A percentile compares a stretch with the other conserved stretches of the same genome.
These are phyloP conservation scores for Taurulus bubalis DNA, from an alignment of 2,113 vertebrate species.

Conservation along the genomic window DNA sequence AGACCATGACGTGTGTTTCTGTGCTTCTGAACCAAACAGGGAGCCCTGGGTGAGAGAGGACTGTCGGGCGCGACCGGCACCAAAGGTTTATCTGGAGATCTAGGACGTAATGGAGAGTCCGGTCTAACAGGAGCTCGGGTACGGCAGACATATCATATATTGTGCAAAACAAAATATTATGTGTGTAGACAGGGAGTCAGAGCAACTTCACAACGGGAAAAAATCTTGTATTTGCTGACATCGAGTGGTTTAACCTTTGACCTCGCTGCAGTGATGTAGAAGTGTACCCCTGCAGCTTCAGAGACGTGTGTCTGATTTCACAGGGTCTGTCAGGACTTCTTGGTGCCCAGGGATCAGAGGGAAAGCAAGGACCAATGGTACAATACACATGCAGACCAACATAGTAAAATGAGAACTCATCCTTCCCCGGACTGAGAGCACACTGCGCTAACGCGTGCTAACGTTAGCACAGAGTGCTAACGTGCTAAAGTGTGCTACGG, in stretches of 20 bases:
- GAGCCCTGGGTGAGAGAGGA: slow-evolving; percentile 94
- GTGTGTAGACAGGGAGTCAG: background rate
- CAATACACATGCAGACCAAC: too few species aligned
- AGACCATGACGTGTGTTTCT: background rate
- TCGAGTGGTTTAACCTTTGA: background rate
- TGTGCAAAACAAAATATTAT: background rate
- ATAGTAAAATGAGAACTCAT: too few species aligned
- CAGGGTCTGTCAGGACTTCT: slow-evolving; percentile 94
- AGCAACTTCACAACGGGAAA: background rate
- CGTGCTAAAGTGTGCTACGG: too few species aligned
- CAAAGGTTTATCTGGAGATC: slow-evolving; percentile 92
- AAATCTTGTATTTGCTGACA: background rate
- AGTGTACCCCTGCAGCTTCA: too few species aligned
- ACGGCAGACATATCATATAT: slow-evolving; percentile 57
- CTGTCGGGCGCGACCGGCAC: slow-evolving; percentile 86
- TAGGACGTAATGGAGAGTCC: slow-evolving; percentile 93
- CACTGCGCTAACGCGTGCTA: too few species aligned
- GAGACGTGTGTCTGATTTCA: slow-evolving; percentile 5
- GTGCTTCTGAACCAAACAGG: slow-evolving; percentile 77
- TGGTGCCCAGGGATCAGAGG: slow-evolving; percentile 92
- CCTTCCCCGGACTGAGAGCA: too few species aligned
- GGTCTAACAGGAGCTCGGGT: slow-evolving; percentile 96
- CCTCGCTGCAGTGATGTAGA: background rate
- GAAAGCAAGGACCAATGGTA: slow-evolving; percentile 92
- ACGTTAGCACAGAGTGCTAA: too few species aligned